Conservation (phyloP, 2,888 invertebrate species). For the Thereva nobilitata region DNA sequence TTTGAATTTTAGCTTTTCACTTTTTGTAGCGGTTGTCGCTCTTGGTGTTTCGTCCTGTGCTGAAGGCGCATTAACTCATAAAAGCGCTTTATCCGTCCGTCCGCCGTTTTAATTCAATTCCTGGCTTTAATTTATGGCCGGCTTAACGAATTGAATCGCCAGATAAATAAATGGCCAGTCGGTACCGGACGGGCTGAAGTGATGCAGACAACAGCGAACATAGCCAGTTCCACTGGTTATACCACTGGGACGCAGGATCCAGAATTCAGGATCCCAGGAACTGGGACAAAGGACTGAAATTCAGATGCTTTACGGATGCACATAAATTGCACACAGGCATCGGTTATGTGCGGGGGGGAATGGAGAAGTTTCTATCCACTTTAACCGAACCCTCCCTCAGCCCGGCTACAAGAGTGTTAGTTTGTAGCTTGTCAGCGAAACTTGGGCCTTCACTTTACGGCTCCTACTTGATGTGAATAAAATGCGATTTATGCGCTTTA, state of each 20-base stretch:
- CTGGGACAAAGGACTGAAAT: conserved; percentile 29
- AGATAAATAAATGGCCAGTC: conserved; percentile 38
- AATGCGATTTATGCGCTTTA: conserved; percentile 20
- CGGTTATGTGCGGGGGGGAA: not conserved
- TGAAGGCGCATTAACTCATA: conserved; percentile 38
- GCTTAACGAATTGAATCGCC: conserved; percentile 39
- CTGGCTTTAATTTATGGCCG: conserved; percentile 38
- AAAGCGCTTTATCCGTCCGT: conserved; percentile 36
- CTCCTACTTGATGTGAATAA: conserved; percentile 13
- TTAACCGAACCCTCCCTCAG: not conserved
- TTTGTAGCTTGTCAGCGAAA: conserved; percentile 31
- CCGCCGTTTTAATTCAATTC: conserved; percentile 39
- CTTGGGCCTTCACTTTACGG: conserved; percentile 26
- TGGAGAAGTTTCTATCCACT: conserved; percentile 9
- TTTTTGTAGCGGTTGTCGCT: conserved; percentile 10
- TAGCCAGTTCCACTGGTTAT: too few species aligned
- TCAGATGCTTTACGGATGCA: conserved; percentile 32
- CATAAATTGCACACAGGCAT: conserved; percentile 31
- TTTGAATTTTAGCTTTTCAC: conserved; percentile 26
- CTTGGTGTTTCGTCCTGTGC: conserved; percentile 1
- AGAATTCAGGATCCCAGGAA: not conserved
- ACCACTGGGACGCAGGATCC: not conserved
- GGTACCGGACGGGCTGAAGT: conserved; percentile 27
- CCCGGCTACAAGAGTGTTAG: conserved; percentile 11
- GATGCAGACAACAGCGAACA: conserved; percentile 10